These are phyloP conservation scores for Cheilosia grossa DNA, from an alignment of 2,888 invertebrate genomes.

Conservation along the genomic window DNA sequence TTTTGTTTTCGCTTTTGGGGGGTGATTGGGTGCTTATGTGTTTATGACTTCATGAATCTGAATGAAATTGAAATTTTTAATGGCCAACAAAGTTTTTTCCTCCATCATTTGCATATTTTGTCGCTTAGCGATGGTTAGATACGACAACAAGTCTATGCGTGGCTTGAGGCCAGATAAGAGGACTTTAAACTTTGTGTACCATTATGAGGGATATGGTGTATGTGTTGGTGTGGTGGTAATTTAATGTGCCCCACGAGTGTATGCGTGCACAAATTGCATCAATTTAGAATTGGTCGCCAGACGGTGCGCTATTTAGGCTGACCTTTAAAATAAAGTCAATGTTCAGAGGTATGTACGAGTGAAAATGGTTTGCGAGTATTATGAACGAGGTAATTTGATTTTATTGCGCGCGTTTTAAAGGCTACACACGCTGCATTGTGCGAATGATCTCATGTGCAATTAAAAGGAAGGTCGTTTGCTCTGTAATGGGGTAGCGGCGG, in stretches of 20 bases:
- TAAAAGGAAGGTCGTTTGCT: constrained; percentile 8
- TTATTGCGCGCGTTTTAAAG: constrained; percentile 24
- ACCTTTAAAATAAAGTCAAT: constrained; percentile 44
- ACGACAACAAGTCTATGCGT: constrained; percentile 10
- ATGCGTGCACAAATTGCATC: constrained; percentile 25
- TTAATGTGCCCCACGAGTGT: background rate
- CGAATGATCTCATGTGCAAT: constrained; percentile 17
- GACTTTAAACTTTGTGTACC: constrained; percentile 41
- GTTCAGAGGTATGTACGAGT: constrained; percentile 15
- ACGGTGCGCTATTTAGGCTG: constrained; percentile 31
- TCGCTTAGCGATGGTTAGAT: background rate
- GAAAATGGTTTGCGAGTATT: constrained; percentile 11
- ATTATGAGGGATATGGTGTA: background rate
- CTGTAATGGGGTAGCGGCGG: background rate
- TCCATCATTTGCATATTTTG: constrained; percentile 49
- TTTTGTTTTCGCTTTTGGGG: background rate
- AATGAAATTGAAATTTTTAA: constrained; percentile 60
- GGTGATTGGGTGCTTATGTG: constrained; percentile 1
- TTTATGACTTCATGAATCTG: constrained; percentile 46
- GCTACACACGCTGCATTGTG: background rate
- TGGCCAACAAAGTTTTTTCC: constrained; percentile 22
- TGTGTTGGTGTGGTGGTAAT: constrained; percentile 14
- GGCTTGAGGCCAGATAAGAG: constrained; percentile 35
- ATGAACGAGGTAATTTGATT: constrained; percentile 31
- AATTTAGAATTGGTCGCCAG: constrained; percentile 35